Evolutionary conservation across 2,797 vertebrate genomes (phyloP).

Genomic region (Tamandua tetradactyla): DNA sequence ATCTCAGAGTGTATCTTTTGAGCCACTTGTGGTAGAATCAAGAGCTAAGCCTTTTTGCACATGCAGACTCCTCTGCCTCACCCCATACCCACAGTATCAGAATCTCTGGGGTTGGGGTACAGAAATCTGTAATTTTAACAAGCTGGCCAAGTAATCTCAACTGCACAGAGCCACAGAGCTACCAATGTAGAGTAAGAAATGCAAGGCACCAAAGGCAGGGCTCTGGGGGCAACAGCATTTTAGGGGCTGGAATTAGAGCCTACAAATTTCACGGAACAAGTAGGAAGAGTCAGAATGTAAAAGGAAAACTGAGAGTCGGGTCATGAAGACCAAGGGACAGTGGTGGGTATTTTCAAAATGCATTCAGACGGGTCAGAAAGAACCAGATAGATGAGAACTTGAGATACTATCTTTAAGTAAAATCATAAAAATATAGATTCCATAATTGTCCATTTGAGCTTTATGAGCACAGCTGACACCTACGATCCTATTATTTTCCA

Average conservation of each 20-base stretch:
- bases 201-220: neutral
- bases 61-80: neutral
- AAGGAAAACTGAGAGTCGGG: neutral
- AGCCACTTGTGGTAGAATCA: neutral
- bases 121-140: neutral
- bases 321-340: neutral
- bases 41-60: neutral
- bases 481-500: neutral
- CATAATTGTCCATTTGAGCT: neutral
- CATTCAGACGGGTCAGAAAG: neutral
- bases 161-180: neutral
- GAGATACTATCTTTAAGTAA: neutral
- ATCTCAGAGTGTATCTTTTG: neutral
- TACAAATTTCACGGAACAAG: neutral
- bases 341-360: neutral
- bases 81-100: neutral
- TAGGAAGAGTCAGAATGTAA: neutral
- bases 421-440: neutral
- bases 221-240: neutral
- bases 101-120: neutral
- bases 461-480: neutral
- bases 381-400: neutral
- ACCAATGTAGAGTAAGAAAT: neutral
- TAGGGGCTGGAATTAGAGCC: neutral
- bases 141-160: neutral